Percentiles rank a stretch among this genome's conserved stretches.
These are phyloP conservation scores for Drosophila sp. DNA, from an alignment of 1,140 invertebrate genomes.

Conservation along the genomic window DNA sequence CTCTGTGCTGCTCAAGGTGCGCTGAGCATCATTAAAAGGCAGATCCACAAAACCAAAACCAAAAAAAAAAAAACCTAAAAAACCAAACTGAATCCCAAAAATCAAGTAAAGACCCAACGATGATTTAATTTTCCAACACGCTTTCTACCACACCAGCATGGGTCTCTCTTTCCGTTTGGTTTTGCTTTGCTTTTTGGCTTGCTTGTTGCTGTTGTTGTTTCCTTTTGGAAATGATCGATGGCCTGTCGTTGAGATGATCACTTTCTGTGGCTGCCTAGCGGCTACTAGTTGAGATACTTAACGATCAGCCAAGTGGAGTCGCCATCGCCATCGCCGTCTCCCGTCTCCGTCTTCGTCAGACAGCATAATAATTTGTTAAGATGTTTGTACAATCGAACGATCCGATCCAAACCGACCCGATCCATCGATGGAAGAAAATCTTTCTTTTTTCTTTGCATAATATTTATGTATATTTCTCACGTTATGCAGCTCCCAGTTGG, in stretches of 20 bases:
- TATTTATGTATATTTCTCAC: conserved; percentile 76
- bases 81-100: conserved; percentile 4
- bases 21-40: conserved; percentile 70
- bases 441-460: conserved; percentile 28
- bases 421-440: conserved; percentile 27
- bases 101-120: conserved; percentile 54
- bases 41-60: conserved; percentile 26
- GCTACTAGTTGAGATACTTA: conserved; percentile 82
- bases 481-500: conserved; percentile 45
- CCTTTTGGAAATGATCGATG: conserved; percentile 76
- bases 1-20: conserved; percentile 57
- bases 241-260: conserved; percentile 78
- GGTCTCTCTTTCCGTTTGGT: conserved; percentile 16
- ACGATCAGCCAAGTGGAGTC: conserved; percentile 49
- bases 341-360: conserved; percentile 20
- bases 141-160: conserved; percentile 76
- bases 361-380: conserved; percentile 76
- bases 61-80: neutral
- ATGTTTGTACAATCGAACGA: conserved; percentile 66
- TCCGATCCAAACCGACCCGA: conserved; percentile 25
- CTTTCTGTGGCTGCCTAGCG: conserved; percentile 79
- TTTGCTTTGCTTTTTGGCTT: neutral
- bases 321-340: conserved; percentile 11
- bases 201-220: conserved; percentile 9
- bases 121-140: conserved; percentile 82